phyloP scores from a whole-genome alignment of 2,113 vertebrate genomes.

The Tonatia bakeri region DNA sequence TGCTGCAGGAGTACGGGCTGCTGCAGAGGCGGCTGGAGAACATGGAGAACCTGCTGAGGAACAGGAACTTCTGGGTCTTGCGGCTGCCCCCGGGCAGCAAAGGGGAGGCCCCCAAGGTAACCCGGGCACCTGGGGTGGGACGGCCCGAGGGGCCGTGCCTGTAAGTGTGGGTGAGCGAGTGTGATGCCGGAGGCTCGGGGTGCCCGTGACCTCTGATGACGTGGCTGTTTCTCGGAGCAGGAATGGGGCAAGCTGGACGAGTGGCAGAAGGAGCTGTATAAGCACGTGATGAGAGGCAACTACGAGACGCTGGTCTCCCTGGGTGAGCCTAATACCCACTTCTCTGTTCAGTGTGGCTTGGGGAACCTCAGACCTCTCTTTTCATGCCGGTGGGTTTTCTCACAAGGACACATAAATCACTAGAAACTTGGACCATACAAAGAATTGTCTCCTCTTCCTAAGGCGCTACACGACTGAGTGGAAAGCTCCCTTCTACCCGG shows the following conservation, averaged over 20 bases:
- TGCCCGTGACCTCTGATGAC: background rate
- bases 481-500: background rate
- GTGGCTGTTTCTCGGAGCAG: conserved; percentile 48
- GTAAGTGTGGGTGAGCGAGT: background rate
- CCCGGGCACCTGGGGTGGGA: background rate
- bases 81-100: conserved; percentile 78
- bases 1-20: conserved; percentile 76
- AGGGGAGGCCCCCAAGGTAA: conserved; percentile 82
- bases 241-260: conserved; percentile 75
- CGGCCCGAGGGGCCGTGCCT: fast-evolving
- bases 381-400: background rate
- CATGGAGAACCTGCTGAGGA: conserved; percentile 79
- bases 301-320: conserved; percentile 64
- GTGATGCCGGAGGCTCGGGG: conserved; percentile 50
- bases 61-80: conserved; percentile 83
- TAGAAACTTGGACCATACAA: background rate
- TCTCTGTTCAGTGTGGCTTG: background rate
- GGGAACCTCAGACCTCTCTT: background rate
- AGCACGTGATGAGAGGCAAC: conserved; percentile 72
- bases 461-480: background rate
- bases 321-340: conserved; percentile 36
- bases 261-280: conserved; percentile 76
- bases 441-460: background rate
- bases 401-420: fast-evolving
- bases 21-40: conserved; percentile 80